Evolutionary conservation across 2,113 vertebrate species (phyloP).

Genomic region (Hydropotes inermis): DNA sequence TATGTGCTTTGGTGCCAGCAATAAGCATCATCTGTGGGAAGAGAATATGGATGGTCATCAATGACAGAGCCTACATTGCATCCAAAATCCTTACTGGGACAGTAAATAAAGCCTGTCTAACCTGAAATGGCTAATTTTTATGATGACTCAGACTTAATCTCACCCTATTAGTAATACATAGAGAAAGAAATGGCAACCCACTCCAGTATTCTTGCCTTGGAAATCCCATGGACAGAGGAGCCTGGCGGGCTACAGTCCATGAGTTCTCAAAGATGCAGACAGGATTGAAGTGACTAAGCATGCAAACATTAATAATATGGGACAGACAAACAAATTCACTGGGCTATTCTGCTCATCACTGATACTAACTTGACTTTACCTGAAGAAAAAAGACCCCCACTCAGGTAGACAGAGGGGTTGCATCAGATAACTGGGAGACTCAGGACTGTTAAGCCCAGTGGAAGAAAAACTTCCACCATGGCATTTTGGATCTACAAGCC

Average conservation of each 20-base stretch:
- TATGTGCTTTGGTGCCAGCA: not conserved
- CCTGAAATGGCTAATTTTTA: not conserved
- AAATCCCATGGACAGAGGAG: not conserved
- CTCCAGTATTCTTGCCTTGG: not conserved
- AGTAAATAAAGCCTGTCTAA: not conserved
- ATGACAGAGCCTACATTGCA: not conserved
- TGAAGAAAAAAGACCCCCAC: not conserved
- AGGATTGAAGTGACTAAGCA: not conserved
- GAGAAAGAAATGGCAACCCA: not conserved
- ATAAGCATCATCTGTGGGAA: not conserved
- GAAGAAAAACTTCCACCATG: not conserved
- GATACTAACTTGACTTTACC: not conserved
- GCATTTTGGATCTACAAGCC: not conserved
- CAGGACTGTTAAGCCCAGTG: not conserved
- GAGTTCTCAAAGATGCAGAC: not conserved
- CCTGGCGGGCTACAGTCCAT: not conserved
- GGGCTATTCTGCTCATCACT: not conserved
- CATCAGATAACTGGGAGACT: not conserved
- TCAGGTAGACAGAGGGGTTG: not conserved
- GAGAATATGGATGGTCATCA: not conserved
- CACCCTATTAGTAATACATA: not conserved
- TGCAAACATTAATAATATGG: not conserved
- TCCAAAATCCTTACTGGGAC: not conserved
- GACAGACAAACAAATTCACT: not conserved
- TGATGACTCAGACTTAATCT: not conserved